These are phyloP conservation scores for Belgica antarctica DNA, from an alignment of 2,888 invertebrate species.

Conservation along the genomic window DNA sequence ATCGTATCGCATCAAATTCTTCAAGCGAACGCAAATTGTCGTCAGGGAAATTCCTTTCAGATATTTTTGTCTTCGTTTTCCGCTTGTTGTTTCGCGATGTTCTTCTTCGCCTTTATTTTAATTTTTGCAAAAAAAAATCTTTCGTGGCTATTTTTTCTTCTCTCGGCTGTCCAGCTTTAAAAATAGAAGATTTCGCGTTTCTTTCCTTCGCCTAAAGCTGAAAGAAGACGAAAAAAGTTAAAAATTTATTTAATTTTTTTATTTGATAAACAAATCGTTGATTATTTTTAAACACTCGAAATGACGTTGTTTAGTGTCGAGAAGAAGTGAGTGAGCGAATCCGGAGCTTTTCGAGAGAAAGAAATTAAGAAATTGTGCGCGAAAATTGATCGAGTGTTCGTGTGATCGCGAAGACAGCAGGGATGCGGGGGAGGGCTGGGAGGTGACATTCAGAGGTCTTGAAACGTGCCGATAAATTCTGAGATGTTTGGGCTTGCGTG, in stretches of 20 bases:
- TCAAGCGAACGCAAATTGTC: slow-evolving; percentile 20
- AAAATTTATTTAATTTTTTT: slow-evolving; percentile 28
- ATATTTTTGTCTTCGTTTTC: background rate
- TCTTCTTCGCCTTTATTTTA: background rate
- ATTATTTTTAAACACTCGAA: slow-evolving; percentile 39
- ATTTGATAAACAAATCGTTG: slow-evolving; percentile 41
- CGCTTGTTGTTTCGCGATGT: slow-evolving; percentile 29
- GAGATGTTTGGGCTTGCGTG: no score
- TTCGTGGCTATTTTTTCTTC: slow-evolving; percentile 26
- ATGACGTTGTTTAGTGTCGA: slow-evolving; percentile 34
- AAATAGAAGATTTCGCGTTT: slow-evolving; percentile 37
- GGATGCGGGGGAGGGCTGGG: no score
- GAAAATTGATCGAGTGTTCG: slow-evolving; percentile 24
- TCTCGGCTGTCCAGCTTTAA: slow-evolving; percentile 17
- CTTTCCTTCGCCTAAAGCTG: slow-evolving; percentile 6
- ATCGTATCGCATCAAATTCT: slow-evolving; percentile 24
- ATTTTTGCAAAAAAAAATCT: slow-evolving; percentile 16
- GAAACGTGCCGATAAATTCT: no score
- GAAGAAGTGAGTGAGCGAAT: slow-evolving; percentile 5
- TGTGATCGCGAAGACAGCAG: no score
- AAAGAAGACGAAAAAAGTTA: slow-evolving; percentile 28
- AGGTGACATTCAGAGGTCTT: no score
- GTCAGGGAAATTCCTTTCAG: slow-evolving; percentile 43
- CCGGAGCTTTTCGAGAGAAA: no score
- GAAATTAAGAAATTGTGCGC: no score